Evolutionary conservation across 92 coral and sea anemone species (phyloP), one percentile per base, ranked within the genome.

Genomic region (Phenganax subtilis): DNA sequence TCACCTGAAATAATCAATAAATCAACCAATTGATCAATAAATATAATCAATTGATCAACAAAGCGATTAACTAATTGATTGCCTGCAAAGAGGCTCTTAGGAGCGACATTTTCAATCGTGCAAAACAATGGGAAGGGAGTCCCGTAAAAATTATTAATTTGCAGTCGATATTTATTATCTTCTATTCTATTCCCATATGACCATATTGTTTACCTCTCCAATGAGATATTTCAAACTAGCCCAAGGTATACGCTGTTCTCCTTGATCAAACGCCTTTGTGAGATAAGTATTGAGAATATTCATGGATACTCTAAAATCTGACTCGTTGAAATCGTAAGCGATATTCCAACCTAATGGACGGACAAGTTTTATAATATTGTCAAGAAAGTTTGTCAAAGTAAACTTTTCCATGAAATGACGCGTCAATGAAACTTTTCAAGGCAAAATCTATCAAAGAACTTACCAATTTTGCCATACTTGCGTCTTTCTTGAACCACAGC

Each of bases 251-350:
- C 84, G 89, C 27, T 77, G 85, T 70, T 96, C 99, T 15, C 89
- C 88, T 47, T 87, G 92, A 75, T 86, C 86, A 83, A 89, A 84
- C 20, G 99, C 89, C 88, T 96, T 92, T 6, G 92, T 86, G 10
- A 96, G 89, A 77, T 96, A 96, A 0, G 99, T 96, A 82, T 92
- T 96, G 9, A 96, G 93, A 20, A 96, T 85, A 14, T 92, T 93
- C 99, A 96, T 92, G 56, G 97, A 92, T 12, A 96, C 99, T 44
- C 99, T 88, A 90, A 96, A 96, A 73, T 96, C 99, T 0, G 97
- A 92, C 86, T 96, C 99, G 83, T 92, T 96, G 79, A 96, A 96
- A 85, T 96, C 99, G 71, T 96, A 96, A 37, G 99, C 99, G 89
- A 96, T 96, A 86, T 96, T 96, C 99, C 99, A 96, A 57, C 99